These are phyloP conservation scores for Rachycentron canadum DNA, from an alignment of 2,797 vertebrate genomes.

Conservation along the genomic window DNA sequence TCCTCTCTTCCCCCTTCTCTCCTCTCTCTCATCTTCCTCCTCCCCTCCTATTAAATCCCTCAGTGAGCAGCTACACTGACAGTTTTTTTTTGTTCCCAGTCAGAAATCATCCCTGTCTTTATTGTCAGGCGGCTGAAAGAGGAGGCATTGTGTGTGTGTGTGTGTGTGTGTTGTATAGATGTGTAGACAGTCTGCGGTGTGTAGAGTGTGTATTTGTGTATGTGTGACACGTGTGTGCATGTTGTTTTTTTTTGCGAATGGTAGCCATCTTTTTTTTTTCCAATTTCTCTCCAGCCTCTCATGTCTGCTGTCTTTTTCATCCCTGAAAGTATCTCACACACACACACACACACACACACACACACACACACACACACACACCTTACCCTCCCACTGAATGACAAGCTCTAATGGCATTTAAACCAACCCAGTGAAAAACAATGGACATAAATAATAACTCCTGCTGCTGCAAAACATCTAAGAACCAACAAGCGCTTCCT, in stretches of 20 bases:
- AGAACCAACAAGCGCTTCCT: constrained; percentile 49
- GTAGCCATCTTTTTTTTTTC: constrained; percentile 65
- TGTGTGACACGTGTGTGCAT: constrained; percentile 11
- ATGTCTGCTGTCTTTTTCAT: constrained; percentile 41
- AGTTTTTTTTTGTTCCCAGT: constrained; percentile 52
- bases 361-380: constrained; percentile 31
- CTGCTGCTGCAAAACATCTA: constrained; percentile 49
- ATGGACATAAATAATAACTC: constrained; percentile 61
- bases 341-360: constrained; percentile 40
- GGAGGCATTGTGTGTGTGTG: constrained; percentile 38
- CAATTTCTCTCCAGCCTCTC: constrained; percentile 56
- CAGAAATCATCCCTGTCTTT: constrained; percentile 73
- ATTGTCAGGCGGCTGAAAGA: constrained; percentile 64
- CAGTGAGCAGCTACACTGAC: constrained; percentile 59
- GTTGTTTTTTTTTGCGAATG: constrained; percentile 30
- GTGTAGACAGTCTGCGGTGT: constrained; percentile 36
- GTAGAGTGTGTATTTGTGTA: constrained; percentile 24
- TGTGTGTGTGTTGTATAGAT: constrained; percentile 26
- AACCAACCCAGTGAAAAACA: constrained; percentile 42
- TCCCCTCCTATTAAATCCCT: constrained; percentile 58
- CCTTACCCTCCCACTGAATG: constrained; percentile 54
- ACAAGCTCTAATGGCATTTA: constrained; percentile 65
- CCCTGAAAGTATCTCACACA: constrained; percentile 24
- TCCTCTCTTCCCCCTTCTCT: background rate
- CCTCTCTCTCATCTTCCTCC: background rate